Evolutionary conservation across 2,888 invertebrate genomes (phyloP).

Genomic region (Glaucopsyche alexis): DNA sequence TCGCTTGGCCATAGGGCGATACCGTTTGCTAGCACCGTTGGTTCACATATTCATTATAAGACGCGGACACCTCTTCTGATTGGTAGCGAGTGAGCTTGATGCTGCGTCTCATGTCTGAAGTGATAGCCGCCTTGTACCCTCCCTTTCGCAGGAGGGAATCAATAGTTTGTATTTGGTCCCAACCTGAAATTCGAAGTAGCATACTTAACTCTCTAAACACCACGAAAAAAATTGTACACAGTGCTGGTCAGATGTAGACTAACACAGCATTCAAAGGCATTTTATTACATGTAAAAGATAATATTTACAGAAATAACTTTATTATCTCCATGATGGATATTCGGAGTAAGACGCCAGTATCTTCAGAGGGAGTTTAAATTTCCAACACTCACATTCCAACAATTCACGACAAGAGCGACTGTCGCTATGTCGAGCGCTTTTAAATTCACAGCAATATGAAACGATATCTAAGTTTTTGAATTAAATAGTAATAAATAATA

Average conservation of each 20-base stretch:
- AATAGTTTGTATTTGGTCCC: conserved; percentile 99
- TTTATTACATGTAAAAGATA: too few relatives aligned
- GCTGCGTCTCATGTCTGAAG: conserved; percentile 91
- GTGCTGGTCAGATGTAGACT: not conserved
- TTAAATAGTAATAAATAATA: too few relatives aligned
- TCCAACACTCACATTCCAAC: too few relatives aligned
- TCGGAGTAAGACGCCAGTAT: too few relatives aligned
- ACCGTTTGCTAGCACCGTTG: conserved; percentile 88
- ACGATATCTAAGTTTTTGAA: too few relatives aligned
- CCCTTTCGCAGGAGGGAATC: conserved; percentile 98
- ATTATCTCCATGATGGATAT: too few relatives aligned
- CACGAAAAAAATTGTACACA: too few relatives aligned
- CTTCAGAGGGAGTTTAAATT: too few relatives aligned
- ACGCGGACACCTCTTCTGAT: conserved; percentile 95
- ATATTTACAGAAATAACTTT: too few relatives aligned
- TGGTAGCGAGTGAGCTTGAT: conserved; percentile 98
- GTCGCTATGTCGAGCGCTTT: too few relatives aligned
- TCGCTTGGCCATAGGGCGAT: conserved; percentile 37
- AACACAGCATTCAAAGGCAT: not conserved
- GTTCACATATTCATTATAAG: conserved; percentile 90
- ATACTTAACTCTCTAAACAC: not conserved
- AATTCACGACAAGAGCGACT: too few relatives aligned
- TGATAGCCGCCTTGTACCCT: conserved; percentile 95
- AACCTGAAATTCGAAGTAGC: conserved; percentile 82
- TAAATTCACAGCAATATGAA: too few relatives aligned